Evolutionary conservation across 2,113 vertebrate species (phyloP), one percentile per base, ranked within the genome.

Genomic region (Eretmochelys imbricata): DNA sequence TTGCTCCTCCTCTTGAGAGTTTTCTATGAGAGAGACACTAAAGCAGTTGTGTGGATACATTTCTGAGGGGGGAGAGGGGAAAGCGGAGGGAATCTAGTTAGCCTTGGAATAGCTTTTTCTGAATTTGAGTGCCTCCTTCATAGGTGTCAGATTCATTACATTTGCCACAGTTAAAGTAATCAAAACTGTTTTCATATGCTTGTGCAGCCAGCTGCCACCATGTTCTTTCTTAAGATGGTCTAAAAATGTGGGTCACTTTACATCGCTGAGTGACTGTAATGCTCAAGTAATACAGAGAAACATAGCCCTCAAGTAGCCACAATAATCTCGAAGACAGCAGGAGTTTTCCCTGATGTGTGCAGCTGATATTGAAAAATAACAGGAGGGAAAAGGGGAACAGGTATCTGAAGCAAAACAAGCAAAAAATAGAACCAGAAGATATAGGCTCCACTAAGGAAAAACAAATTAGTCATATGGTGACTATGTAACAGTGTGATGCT

Each of bases 101-200:
- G 75, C 48, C 8, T 50, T 80, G 75, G 78, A 86, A 85, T 80
- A 31, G 5, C n/a, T 87, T 94, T 69, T 79, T 11, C 76, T 84
- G 57, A 59, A 54, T 51, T 72, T 90, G 42, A 80, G 86, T 3
- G 8, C 14, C 6, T 88, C 27, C 24, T 89, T 78, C 35, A 4
- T 83, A 57, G 65, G 87, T 90, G 80, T 90, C 55, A 55, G 53
- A 31, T 69, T 85, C 31, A 49, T 91, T 80, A 42, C 65, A 31
- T 69, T 55, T 17, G 72, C 48, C 75, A 38, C 69, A 88, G 69
- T 38, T 89, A 84, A 82, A 76, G 75, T 81, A 89, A 82, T 20
- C 81, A 91, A 69, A 89, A 53, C 10, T 62, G 9, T 46, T 94
- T 96, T 89, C 80, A 81, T n/a, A 53, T 80, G 38, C 31, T 31